Conservation (phyloP, 2,888 invertebrate genomes). For the Phalera bucephala region DNA sequence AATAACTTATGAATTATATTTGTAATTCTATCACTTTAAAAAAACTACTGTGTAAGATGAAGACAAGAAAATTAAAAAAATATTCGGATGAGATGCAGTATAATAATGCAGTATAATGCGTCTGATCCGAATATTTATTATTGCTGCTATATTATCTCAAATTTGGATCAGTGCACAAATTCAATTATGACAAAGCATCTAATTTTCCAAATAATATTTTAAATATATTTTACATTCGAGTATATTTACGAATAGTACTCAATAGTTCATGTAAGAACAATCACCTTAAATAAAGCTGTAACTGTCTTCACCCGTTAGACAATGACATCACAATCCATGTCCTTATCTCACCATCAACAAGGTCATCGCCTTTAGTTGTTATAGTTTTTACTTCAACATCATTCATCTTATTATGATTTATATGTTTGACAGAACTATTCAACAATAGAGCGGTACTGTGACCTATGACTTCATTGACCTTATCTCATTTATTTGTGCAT, state of each 20-base stretch:
- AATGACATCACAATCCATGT: slow-evolving; percentile 33
- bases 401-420: slow-evolving; percentile 53
- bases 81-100: no score
- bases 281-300: background rate
- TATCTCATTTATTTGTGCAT: slow-evolving; percentile 44
- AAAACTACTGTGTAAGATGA: no score
- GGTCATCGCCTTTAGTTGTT: slow-evolving; percentile 43
- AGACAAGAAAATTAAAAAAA: no score
- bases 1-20: no score
- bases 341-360: slow-evolving; percentile 39
- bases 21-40: no score
- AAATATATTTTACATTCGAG: no score
- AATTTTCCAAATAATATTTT: no score
- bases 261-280: background rate
- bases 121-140: no score
- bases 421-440: slow-evolving; percentile 41
- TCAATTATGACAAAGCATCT: no score
- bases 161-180: no score
- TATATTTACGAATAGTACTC: background rate
- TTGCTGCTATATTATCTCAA: no score
- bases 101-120: no score
- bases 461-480: slow-evolving; percentile 71
- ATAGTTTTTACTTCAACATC: slow-evolving; percentile 46
- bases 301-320: slow-evolving; percentile 2
- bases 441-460: slow-evolving; percentile 55